Base-by-base conservation (phyloP, 2,113 vertebrate genomes). In the human region DNA sequence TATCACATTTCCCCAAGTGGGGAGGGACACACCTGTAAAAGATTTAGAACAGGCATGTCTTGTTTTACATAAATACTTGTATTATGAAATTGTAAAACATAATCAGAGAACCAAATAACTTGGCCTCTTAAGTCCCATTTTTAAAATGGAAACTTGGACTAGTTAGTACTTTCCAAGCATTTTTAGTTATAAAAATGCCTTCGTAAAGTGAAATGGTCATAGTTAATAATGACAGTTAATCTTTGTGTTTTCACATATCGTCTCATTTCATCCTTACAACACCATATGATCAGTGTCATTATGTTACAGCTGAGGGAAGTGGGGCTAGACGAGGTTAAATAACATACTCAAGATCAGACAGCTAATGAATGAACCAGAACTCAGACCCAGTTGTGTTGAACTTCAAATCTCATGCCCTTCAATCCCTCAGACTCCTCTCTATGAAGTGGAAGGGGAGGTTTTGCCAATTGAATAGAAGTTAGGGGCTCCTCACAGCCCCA, bases 11-110 rank as follows among this genome's bases (percentile, higher is more conserved):
- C 75, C 59, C n/a, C 55, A 25, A 8, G 35, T 20, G 14, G 50
- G 55, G 35, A 87, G 48, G 87, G 18, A 40, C 30, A 92, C 64
- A 96, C 89, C 93, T 95, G 93, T 14, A 72, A 52, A 78, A 85
- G 95, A 97, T 97, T 64, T 96, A 97, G 52, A 48, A 27, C 0
- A 0, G 6, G 8, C 16, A 12, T 23, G n/a, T 57, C 70, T 76
- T 95, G 75, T 70, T 96, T 96, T 52, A 92, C 81, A 79, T 76
- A 92, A 96, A 93, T 95, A 75, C 86, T 75, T 57, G 68, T 81
- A 68, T 78, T 81, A 70, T 35, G 90, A 96, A 68, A 64, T 11
- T 76, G 94, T 76, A 94, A 93, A 93, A 96, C 57, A 30, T 75
- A 55, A 96, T 76, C 86, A 84, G 72, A 79, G 66, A 78, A 94